Percentiles rank a stretch among this genome's conserved stretches.
Conservation (phyloP, 2,888 invertebrate species). For the Graphium colonna region DNA sequence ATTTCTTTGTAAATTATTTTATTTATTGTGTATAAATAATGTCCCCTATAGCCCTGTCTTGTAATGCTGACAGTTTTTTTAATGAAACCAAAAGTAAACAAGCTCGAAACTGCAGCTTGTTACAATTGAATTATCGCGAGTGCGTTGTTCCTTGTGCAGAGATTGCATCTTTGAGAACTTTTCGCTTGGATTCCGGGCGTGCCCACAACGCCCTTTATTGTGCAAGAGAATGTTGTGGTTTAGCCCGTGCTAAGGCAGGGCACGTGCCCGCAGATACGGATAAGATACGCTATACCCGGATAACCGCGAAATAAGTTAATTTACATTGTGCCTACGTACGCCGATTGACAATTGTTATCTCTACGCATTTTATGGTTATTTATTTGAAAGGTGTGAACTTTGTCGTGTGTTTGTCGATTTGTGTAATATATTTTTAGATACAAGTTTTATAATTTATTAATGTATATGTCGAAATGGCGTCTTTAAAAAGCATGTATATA, state of each 20-base stretch:
- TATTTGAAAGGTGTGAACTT: background rate
- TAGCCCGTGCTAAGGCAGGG: constrained; percentile 39
- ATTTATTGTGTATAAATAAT: too few relatives aligned
- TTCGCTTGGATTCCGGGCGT: constrained; percentile 33
- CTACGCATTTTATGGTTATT: background rate
- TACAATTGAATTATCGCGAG: constrained; percentile 12
- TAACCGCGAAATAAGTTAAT: constrained; percentile 10
- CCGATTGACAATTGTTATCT: background rate
- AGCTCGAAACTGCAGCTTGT: too few relatives aligned
- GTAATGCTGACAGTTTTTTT: too few relatives aligned
- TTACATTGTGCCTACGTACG: background rate
- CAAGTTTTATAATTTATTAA: too few relatives aligned
- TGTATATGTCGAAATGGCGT: too few relatives aligned
- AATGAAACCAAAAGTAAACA: too few relatives aligned
- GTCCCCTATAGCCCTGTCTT: too few relatives aligned
- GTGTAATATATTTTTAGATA: too few relatives aligned
- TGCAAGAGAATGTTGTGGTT: constrained; percentile 40
- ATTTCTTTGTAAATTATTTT: too few relatives aligned
- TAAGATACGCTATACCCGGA: constrained; percentile 16
- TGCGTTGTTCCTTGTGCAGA: constrained; percentile 11
- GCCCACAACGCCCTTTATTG: constrained; percentile 35
- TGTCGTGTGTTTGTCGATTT: too few relatives aligned
- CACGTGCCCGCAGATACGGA: constrained; percentile 34
- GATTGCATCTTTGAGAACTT: constrained; percentile 30
- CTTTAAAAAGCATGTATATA: too few relatives aligned